phyloP scores from a whole-genome alignment of 2,888 invertebrate genomes.

The Steromphala cineraria region DNA sequence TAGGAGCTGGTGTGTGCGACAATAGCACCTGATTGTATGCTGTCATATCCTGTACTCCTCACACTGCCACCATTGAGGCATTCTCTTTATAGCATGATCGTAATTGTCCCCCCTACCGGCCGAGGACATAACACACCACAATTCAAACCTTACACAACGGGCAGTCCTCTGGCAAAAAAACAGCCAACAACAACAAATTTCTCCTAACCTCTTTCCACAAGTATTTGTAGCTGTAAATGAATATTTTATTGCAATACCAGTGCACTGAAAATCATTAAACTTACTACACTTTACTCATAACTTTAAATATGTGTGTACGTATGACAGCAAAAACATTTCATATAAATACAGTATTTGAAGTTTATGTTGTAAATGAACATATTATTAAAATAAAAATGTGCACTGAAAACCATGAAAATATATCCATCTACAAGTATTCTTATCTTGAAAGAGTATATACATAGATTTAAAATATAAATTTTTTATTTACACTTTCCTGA shows the following conservation, averaged over 20 bases:
- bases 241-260: not conserved
- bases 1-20: not conserved
- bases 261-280: not conserved
- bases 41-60: not conserved
- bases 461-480: too few species aligned
- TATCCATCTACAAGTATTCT: too few species aligned
- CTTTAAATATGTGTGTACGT: not conserved
- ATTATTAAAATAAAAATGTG: too few species aligned
- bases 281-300: not conserved
- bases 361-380: too few species aligned
- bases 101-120: not conserved
- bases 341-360: too few species aligned
- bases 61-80: not conserved
- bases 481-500: too few species aligned
- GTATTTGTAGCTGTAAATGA: too few species aligned
- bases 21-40: not conserved
- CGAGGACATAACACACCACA: not conserved
- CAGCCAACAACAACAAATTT: not conserved
- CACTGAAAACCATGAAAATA: too few species aligned
- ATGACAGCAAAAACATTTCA: too few species aligned
- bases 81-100: not conserved
- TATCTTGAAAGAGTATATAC: too few species aligned
- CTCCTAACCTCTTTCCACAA: not conserved
- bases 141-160: not conserved
- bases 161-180: not conserved